These are phyloP conservation scores for Teleopsis dalmanni DNA, from an alignment of 1,140 invertebrate species.

Conservation along the genomic window DNA sequence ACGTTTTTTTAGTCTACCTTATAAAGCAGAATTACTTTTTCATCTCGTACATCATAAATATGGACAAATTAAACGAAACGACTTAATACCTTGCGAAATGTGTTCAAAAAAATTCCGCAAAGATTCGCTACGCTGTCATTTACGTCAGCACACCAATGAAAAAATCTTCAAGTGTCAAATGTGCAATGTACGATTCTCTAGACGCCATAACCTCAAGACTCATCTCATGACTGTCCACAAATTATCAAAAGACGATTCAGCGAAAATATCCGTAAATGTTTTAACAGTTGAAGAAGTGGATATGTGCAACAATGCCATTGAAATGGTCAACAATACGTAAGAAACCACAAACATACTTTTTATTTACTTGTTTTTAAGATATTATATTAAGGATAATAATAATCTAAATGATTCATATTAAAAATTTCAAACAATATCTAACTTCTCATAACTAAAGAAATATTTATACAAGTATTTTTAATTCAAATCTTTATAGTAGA, in stretches of 20 bases:
- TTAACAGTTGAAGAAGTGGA: too few relatives aligned
- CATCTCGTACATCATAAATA: conserved; percentile 34
- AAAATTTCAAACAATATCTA: too few relatives aligned
- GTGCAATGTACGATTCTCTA: conserved; percentile 58
- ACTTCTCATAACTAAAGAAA: too few relatives aligned
- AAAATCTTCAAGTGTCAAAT: conserved; percentile 58
- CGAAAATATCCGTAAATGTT: too few relatives aligned
- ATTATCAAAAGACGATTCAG: not conserved
- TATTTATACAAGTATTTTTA: too few relatives aligned
- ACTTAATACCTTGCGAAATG: conserved; percentile 54
- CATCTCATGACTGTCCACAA: conserved; percentile 49
- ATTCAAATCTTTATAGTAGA: too few relatives aligned
- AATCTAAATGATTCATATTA: too few relatives aligned
- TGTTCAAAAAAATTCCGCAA: conserved; percentile 65
- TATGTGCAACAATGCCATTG: too few relatives aligned
- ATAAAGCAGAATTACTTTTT: conserved; percentile 32
- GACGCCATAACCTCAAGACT: conserved; percentile 52
- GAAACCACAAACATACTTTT: too few relatives aligned
- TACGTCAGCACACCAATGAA: conserved; percentile 68
- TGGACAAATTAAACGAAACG: conserved; percentile 41
- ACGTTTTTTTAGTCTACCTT: conserved; percentile 26
- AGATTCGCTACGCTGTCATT: conserved; percentile 58
- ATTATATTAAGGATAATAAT: too few relatives aligned
- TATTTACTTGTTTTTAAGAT: too few relatives aligned
- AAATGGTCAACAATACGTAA: too few relatives aligned